Base-by-base conservation (phyloP, 2,888 invertebrate species). In the Actias luna region DNA sequence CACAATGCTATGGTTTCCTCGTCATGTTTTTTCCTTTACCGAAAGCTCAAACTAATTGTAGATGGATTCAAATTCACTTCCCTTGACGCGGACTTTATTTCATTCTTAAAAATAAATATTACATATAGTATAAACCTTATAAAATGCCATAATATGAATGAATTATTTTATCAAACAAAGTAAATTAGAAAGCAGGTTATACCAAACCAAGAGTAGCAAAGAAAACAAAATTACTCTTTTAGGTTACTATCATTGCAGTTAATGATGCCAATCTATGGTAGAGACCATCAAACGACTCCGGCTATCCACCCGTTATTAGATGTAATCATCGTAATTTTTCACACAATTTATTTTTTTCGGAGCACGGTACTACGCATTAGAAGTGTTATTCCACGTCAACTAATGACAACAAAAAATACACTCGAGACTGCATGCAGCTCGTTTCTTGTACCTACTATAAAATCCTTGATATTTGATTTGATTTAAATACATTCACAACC, bases 261-360 rank as follows among this genome's bases (percentile, higher is more conserved):
- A 92, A 92, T 92, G 92, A 91, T 76, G 88, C 87, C 89, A 89
- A 89, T 87, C 88, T 85, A 79, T 81, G 82, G 79, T 83, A 82
- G 82, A 74, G 83, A 81, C 87, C 85, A 88, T 89, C 89, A 88
- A 83, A 84, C 84, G 80, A 80, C 83, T 80, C 79, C 78, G 81
- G 68, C 80, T 81, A 81, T 80, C 85, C 79, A 81, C 72, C 79
- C 82, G 84, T 91, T 89, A 92, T 90, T 91, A 89, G 82, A 85
- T 80, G 88, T 90, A 92, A 92, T 91, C 91, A 90, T 90, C 85
- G 89, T 90, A 89, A 92, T 92, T 92, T 92, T 92, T 92, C 91
- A 92, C 92, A 90, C 91, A 90, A 89, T 92, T 88, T 89, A 84
- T 89, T 92, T 89, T 86, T 87, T 88, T 85, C 80, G 71, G 80